Percentiles rank a stretch among this genome's conserved stretches.
phyloP scores from a whole-genome alignment of 2,797 vertebrate genomes.

The Loriculus beryllinus region DNA sequence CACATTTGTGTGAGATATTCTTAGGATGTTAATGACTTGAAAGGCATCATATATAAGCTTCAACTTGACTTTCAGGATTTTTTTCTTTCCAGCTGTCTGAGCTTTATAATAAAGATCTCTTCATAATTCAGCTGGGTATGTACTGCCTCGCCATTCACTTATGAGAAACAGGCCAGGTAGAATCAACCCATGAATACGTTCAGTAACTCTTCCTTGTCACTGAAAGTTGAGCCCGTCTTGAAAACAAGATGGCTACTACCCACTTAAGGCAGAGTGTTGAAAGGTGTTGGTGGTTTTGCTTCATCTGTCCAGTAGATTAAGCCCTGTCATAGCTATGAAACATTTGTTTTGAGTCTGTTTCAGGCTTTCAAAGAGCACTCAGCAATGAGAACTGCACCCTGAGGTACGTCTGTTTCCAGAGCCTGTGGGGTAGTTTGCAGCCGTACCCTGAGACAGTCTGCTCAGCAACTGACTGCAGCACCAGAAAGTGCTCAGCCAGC shows the following conservation, averaged over 20 bases:
- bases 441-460: not conserved
- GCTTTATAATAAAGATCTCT: not conserved
- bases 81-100: not conserved
- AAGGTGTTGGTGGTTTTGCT: not conserved
- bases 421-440: not conserved
- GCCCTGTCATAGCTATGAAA: not conserved
- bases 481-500: not conserved
- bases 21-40: slow-evolving; percentile 5
- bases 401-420: not conserved
- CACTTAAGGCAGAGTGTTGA: not conserved
- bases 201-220: not conserved
- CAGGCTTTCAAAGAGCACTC: not conserved
- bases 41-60: not conserved
- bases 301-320: not conserved
- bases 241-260: not conserved
- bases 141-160: not conserved
- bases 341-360: not conserved
- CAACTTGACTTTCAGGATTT: not conserved
- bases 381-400: not conserved
- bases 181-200: not conserved
- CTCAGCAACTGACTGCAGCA: not conserved
- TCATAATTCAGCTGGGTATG: not conserved
- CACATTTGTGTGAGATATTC: not conserved
- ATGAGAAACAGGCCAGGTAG: not conserved
- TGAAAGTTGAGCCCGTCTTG: not conserved